Percentiles rank a stretch among this genome's conserved stretches.
These are phyloP conservation scores for Catalaphyllia jardinei DNA, from an alignment of 64 coral and sea anemone genomes.

Conservation along the genomic window DNA sequence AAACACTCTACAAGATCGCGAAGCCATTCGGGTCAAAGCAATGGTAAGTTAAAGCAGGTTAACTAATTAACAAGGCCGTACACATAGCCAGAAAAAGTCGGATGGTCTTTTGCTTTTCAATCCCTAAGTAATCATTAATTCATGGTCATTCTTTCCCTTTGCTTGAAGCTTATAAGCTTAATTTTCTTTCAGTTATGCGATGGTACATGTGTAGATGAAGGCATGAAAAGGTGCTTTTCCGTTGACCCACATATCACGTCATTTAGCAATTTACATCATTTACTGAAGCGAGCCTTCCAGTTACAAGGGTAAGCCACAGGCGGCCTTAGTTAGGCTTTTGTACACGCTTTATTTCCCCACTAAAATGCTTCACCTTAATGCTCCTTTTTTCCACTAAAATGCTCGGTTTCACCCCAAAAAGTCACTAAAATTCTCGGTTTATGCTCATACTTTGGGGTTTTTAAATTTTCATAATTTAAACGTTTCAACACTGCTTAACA, in stretches of 20 bases:
- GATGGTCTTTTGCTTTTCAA: neutral
- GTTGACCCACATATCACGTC: slow-evolving; percentile 95
- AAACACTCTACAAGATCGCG: slow-evolving; percentile 76
- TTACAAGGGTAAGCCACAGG: slow-evolving; percentile 62
- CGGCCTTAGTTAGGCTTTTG: too few species aligned
- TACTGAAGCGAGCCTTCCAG: slow-evolving; percentile 81
- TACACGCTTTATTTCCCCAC: too few species aligned
- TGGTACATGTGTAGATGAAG: slow-evolving; percentile 18
- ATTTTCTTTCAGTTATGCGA: slow-evolving; percentile 59
- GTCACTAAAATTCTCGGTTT: too few species aligned
- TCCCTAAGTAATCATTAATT: neutral
- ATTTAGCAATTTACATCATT: slow-evolving; percentile 77
- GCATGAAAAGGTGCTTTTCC: slow-evolving; percentile 73
- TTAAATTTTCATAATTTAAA: too few species aligned
- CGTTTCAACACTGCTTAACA: too few species aligned
- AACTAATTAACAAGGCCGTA: neutral
- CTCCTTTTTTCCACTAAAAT: too few species aligned
- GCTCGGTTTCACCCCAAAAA: too few species aligned
- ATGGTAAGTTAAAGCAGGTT: slow-evolving; percentile 43
- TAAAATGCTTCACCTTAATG: too few species aligned
- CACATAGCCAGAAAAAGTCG: neutral
- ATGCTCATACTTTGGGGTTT: too few species aligned
- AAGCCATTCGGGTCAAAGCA: slow-evolving; percentile 90
- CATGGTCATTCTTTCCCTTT: neutral
- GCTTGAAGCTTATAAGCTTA: neutral